Evolutionary conservation across 2,113 vertebrate species (phyloP).

Genomic region (Ochotona curzoniae): DNA sequence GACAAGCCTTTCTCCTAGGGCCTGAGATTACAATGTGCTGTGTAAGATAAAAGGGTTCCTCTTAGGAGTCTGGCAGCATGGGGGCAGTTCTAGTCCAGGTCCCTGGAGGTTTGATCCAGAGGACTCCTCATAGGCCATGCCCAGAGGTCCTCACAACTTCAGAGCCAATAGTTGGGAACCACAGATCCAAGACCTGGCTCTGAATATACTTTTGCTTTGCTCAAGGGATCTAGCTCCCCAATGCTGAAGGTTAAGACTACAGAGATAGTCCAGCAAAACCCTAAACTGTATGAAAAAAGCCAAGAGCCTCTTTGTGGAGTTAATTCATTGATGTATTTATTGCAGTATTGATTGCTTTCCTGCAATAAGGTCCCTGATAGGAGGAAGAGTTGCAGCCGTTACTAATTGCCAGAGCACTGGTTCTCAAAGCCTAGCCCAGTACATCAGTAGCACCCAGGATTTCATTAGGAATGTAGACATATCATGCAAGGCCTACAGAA

Average conservation of each 20-base stretch:
- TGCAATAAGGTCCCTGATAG: not conserved
- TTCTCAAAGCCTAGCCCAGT: not conserved
- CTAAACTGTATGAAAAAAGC: not conserved
- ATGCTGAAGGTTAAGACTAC: not conserved
- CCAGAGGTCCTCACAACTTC: not conserved
- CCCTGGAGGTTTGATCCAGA: not conserved
- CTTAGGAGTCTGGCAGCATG: not conserved
- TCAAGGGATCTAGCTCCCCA: not conserved
- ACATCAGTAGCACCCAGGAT: not conserved
- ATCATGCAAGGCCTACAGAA: not conserved
- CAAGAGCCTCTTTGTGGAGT: not conserved
- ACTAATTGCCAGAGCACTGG: not conserved
- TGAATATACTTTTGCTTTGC: not conserved
- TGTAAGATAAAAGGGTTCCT: not conserved
- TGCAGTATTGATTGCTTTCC: not conserved
- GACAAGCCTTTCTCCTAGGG: not conserved
- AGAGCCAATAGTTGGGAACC: not conserved
- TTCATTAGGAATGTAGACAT: not conserved
- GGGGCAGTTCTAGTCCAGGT: fast-evolving
- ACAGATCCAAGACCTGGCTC: not conserved
- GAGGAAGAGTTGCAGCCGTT: not conserved
- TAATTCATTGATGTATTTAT: not conserved
- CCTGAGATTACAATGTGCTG: not conserved
- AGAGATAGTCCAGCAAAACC: not conserved
- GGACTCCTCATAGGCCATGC: not conserved